Conservation (phyloP, 1,140 invertebrate species). For the Gryllus bimaculatus region DNA sequence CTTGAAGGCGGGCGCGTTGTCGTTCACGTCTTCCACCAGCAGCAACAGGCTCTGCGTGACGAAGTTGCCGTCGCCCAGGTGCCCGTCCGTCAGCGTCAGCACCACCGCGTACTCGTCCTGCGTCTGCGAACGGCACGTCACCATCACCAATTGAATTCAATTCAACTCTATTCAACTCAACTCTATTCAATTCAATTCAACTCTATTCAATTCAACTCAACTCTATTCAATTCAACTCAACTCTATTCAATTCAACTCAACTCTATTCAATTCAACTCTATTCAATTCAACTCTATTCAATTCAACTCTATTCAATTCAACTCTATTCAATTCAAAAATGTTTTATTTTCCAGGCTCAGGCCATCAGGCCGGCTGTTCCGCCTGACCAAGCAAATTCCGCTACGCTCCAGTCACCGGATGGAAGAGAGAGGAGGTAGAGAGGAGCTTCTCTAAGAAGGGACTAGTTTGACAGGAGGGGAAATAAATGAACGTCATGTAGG, state of each 20-base stretch:
- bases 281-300: not conserved
- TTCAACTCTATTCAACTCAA: not conserved
- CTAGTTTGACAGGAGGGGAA: too few species aligned
- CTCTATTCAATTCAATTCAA: not conserved
- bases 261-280: not conserved
- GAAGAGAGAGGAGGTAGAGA: too few species aligned
- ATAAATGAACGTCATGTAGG: too few species aligned
- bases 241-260: too few species aligned
- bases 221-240: too few species aligned
- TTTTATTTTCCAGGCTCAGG: too few species aligned
- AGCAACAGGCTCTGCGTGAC: slow-evolving; percentile 82
- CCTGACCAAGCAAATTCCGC: too few species aligned
- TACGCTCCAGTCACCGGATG: too few species aligned
- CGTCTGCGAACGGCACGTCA: slow-evolving; percentile 39
- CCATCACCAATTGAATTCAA: not conserved
- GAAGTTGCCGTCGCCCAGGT: slow-evolving; percentile 75
- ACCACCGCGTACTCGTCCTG: slow-evolving; percentile 81
- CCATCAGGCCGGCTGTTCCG: too few species aligned
- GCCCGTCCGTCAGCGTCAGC: slow-evolving; percentile 79
- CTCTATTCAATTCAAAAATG: not conserved
- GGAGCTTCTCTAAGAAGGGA: too few species aligned
- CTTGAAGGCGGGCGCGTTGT: slow-evolving; percentile 79
- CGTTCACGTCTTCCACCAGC: slow-evolving; percentile 85
- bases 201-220: too few species aligned
- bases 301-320: not conserved